A percentile compares a stretch with the other conserved stretches of the same genome.
Evolutionary conservation across 2,888 invertebrate species (phyloP).

Genomic region (Drosophila lacicola): DNA sequence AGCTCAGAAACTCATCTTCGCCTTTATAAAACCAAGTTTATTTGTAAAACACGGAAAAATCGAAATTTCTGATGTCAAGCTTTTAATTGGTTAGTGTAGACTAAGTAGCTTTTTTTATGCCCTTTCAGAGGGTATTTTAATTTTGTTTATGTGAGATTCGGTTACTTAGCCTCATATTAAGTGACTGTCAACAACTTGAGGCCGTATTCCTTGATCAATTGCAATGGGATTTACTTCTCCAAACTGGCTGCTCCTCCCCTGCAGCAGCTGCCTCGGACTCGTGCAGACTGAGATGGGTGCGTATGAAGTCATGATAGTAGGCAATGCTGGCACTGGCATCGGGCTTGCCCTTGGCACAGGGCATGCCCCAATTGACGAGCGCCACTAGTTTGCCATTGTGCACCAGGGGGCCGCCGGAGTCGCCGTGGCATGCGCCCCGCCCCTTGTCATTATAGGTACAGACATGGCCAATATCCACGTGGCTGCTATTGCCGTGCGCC

Average conservation of each 20-base stretch:
- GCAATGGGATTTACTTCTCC: conserved; percentile 27
- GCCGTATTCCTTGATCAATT: conserved; percentile 25
- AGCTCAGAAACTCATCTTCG: too few relatives aligned
- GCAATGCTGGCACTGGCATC: conserved; percentile 83
- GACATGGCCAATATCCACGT: conserved; percentile 87
- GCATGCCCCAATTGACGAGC: conserved; percentile 83
- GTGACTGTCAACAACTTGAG: too few relatives aligned
- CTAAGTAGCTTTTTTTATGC: too few relatives aligned
- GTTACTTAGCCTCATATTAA: background rate
- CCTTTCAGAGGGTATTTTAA: too few relatives aligned
- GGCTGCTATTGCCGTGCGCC: conserved; percentile 85
- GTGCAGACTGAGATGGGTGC: conserved; percentile 66
- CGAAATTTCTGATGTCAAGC: too few relatives aligned
- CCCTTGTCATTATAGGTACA: conserved; percentile 87
- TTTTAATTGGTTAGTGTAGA: too few relatives aligned
- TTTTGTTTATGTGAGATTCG: background rate
- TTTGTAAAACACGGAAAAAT: too few relatives aligned
- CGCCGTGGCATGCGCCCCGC: conserved; percentile 86
- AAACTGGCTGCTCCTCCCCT: conserved; percentile 1
- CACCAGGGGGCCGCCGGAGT: conserved; percentile 83
- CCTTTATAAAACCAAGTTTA: too few relatives aligned
- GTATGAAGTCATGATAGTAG: conserved; percentile 83
- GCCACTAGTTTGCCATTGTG: conserved; percentile 81
- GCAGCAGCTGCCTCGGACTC: conserved; percentile 16
- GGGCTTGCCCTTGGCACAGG: conserved; percentile 83